Conservation (phyloP, 2,113 vertebrate genomes). For the Physeter macrocephalus region DNA sequence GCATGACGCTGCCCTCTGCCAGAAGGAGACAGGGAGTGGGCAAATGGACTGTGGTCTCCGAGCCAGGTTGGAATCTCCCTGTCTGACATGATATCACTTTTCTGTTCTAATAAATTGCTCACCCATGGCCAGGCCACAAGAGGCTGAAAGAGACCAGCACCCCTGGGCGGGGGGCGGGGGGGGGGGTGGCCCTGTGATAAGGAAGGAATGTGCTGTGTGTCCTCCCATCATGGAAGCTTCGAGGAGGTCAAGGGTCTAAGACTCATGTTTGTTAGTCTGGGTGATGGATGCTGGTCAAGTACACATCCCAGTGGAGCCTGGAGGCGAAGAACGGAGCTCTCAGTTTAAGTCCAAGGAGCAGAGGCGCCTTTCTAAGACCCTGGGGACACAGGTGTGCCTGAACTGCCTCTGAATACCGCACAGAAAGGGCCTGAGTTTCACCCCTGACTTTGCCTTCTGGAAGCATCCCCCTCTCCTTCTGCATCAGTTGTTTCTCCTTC, state of each 20-base stretch:
- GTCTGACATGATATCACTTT: not conserved
- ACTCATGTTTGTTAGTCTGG: rapidly evolving
- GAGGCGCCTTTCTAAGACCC: not conserved
- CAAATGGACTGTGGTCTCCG: rapidly evolving
- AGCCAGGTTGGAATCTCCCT: not conserved
- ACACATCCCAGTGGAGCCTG: not conserved
- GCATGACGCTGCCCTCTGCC: rapidly evolving
- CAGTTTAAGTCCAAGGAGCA: not conserved
- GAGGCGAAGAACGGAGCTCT: not conserved
- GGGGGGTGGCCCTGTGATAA: rapidly evolving
- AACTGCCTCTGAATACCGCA: rapidly evolving
- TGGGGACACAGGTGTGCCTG: rapidly evolving
- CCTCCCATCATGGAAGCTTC: not conserved
- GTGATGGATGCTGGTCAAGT: not conserved
- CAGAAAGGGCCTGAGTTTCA: not conserved
- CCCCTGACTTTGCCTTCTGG: not conserved
- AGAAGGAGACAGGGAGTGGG: not conserved
- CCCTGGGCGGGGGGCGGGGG: too few relatives aligned
- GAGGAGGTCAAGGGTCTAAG: not conserved
- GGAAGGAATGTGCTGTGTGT: not conserved
- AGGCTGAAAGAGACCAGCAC: not conserved
- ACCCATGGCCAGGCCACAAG: not conserved
- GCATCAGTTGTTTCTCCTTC: not conserved
- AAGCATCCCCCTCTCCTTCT: not conserved
- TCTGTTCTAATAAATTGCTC: not conserved